Base-by-base conservation (phyloP, 92 coral and sea anemone species). In the Pocillopora meandrina region DNA sequence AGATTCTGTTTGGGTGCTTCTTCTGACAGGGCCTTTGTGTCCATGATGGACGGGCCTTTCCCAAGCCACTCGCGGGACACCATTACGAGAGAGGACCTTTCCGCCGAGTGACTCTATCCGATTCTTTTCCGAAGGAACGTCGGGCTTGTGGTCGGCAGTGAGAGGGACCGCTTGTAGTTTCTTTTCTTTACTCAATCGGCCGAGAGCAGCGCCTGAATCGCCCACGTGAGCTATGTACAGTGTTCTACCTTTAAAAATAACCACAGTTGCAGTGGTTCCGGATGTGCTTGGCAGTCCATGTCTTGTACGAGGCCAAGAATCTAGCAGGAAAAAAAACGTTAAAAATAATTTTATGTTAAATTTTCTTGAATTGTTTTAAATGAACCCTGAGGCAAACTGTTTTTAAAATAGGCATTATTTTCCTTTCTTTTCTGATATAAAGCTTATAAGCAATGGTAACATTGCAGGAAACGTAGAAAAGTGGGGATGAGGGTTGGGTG, bases 211-310 rank as follows among this genome's bases (percentile, higher is more conserved):
- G 65, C 98, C 91, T 5, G 98, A 96, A 69, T 96, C 98, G 1
- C 98, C 98, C 26, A 96, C 98, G 74, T 96, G 95, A 34, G 98
- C 98, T 42, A 96, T 93, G 80, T 87, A 96, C 91, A 96, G 91
- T 78, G 93, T 95, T 63, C 91, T 91, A 16, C 96, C 98, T 13
- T 95, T 92, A 17, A 96, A 82, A 56, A 96, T 90, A 15, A 96
- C 95, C 31, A 91, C 87, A 2, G 98, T 91, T 16, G 92, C 98
- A 1, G 98, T 96, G 0, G 98, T 96, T 52, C 98, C 98, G 14
- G 98, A 85, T 16, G 98, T 96, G 67, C 98, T 96, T 18, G 98
- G 98, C 15, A 95, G 93, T 14, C 98, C 98, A 61, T 96, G 95
- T 78, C 94, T 86, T 59, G 98, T 96, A 72, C 95, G 95, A 64